A percentile compares a stretch with the other conserved stretches of the same genome.
These are phyloP conservation scores for Pteropus rufus DNA, from an alignment of 2,797 vertebrate genomes.

Conservation along the genomic window DNA sequence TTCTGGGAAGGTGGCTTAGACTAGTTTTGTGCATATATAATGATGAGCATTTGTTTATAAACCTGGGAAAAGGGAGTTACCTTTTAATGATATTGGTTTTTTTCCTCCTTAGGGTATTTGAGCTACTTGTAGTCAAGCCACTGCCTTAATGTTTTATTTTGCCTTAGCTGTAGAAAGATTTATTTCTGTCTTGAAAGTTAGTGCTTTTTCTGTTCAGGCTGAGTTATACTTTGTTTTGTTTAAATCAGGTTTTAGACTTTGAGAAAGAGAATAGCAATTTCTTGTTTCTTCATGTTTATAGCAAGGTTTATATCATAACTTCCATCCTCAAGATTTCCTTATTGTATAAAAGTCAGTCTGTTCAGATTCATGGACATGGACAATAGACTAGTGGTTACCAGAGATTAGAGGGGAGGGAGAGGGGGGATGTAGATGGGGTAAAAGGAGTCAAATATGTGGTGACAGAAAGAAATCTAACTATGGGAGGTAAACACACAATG, in stretches of 20 bases:
- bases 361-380: not conserved
- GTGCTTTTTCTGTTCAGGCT: conserved; percentile 1
- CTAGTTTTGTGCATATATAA: conserved; percentile 13
- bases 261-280: conserved; percentile 31
- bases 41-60: not conserved
- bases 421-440: no score
- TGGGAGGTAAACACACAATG: no score
- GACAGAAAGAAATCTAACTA: no score
- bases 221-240: conserved; percentile 13
- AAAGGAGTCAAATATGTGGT: no score
- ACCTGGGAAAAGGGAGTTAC: not conserved
- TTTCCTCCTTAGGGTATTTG: not conserved
- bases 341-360: conserved; percentile 7
- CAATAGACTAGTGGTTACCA: no score
- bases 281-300: conserved; percentile 42
- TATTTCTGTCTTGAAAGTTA: conserved; percentile 36
- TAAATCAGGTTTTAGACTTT: conserved; percentile 43
- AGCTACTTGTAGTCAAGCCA: not conserved
- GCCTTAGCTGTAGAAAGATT: not conserved
- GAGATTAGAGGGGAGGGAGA: no score
- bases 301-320: not conserved
- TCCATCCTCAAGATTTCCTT: conserved; percentile 13
- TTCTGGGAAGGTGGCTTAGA: not conserved
- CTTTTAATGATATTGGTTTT: conserved; percentile 22
- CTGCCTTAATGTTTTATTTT: conserved; percentile 24